Percentiles rank a stretch among this genome's conserved stretches.
Conservation (phyloP, 2,888 invertebrate species). For the Polylopha cassiicola region DNA sequence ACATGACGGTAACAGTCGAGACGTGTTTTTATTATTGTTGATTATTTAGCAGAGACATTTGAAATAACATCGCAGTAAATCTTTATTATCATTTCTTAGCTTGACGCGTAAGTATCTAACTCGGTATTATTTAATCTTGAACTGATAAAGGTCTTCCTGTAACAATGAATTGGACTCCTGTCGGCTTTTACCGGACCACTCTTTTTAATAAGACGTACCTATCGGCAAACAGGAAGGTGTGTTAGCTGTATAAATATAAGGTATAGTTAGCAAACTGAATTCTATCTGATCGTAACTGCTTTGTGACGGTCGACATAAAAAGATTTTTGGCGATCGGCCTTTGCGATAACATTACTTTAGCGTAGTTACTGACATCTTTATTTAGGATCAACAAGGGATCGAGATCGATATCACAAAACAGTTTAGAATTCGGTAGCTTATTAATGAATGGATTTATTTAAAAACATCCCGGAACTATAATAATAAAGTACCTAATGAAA, state of each 20-base stretch:
- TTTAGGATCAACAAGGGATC: conserved; percentile 34
- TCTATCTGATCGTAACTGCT: conserved; percentile 57
- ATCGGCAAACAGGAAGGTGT: conserved; percentile 28
- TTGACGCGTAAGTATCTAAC: neutral
- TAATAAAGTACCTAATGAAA: conserved; percentile 5
- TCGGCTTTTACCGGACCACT: conserved; percentile 25
- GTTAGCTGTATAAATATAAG: conserved; percentile 43
- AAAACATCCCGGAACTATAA: conserved; percentile 1
- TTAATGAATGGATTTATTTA: conserved; percentile 4
- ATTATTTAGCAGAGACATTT: no score
- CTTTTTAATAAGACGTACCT: conserved; percentile 38
- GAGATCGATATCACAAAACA: conserved; percentile 10
- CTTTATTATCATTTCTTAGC: no score
- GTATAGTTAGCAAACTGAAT: conserved; percentile 58
- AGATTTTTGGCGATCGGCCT: conserved; percentile 50
- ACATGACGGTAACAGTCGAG: conserved; percentile 59
- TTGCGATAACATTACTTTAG: conserved; percentile 47
- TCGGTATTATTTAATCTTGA: conserved; percentile 8
- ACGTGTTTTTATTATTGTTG: conserved; percentile 46
- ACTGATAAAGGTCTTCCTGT: conserved; percentile 16
- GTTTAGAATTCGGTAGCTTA: conserved; percentile 7
- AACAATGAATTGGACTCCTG: conserved; percentile 16
- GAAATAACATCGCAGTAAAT: no score
- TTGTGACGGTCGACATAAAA: conserved; percentile 43
- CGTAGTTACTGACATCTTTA: conserved; percentile 53